Evolutionary conservation across 2,888 invertebrate species (phyloP).

Genomic region (Drosophila robusta): DNA sequence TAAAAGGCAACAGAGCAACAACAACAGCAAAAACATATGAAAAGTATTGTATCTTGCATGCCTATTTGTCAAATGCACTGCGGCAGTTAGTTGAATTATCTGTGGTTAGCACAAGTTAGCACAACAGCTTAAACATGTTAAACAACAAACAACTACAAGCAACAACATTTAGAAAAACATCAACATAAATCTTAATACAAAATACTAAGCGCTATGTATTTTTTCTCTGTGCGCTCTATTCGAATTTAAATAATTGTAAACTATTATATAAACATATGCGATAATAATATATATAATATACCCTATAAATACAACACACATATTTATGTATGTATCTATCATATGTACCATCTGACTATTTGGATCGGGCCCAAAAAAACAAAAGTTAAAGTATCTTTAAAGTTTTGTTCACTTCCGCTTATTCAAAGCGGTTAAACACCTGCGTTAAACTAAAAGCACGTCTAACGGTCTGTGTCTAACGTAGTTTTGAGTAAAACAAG

Average conservation of each 20-base stretch:
- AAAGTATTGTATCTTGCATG: slow-evolving; percentile 59
- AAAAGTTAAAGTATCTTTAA: slow-evolving; percentile 29
- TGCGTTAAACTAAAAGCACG: slow-evolving; percentile 44
- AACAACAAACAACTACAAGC: slow-evolving; percentile 16
- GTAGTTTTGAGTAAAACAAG: slow-evolving; percentile 16
- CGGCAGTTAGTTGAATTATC: slow-evolving; percentile 57
- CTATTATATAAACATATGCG: slow-evolving; percentile 50
- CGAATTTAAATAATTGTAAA: slow-evolving; percentile 75
- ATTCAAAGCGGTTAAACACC: slow-evolving; percentile 24
- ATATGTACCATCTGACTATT: slow-evolving; percentile 29
- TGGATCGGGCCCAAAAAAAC: slow-evolving; percentile 38
- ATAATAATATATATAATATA: slow-evolving; percentile 55
- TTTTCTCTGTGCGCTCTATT: slow-evolving; percentile 68
- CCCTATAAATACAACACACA: slow-evolving; percentile 26
- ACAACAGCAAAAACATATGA: slow-evolving; percentile 26
- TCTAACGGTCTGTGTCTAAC: slow-evolving; percentile 59
- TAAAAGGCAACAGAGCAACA: background rate
- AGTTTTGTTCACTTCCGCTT: slow-evolving; percentile 45
- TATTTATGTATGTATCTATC: slow-evolving; percentile 37
- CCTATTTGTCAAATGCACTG: slow-evolving; percentile 39
- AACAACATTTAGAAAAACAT: slow-evolving; percentile 9
- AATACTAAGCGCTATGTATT: slow-evolving; percentile 75
- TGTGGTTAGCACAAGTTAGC: slow-evolving; percentile 57
- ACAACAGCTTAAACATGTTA: slow-evolving; percentile 48
- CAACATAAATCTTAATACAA: slow-evolving; percentile 17